A percentile compares a stretch with the other conserved stretches of the same genome.
Evolutionary conservation across 2,888 invertebrate species (phyloP).

Genomic region (Leptarthrus brevirostris): DNA sequence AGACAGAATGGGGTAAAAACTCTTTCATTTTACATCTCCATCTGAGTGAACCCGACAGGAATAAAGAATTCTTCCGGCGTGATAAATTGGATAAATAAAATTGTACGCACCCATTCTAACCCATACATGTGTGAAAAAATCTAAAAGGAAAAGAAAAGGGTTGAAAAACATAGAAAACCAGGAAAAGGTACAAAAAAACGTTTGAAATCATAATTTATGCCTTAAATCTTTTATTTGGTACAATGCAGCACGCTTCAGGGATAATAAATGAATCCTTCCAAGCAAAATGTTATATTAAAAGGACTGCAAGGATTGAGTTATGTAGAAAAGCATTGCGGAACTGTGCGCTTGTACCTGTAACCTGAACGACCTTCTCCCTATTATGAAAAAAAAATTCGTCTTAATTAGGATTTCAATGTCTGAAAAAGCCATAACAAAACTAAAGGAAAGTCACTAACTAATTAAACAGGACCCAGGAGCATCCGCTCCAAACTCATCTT

Average conservation of each 20-base stretch:
- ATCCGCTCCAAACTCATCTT: too few species aligned
- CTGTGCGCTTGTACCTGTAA: too few species aligned
- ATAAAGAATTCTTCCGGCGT: slow-evolving; percentile 18
- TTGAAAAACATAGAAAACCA: slow-evolving; percentile 5
- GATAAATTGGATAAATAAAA: slow-evolving; percentile 34
- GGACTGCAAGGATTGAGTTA: not conserved
- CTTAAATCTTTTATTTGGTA: slow-evolving; percentile 15
- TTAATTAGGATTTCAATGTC: not conserved
- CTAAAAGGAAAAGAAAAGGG: slow-evolving; percentile 8
- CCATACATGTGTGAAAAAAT: slow-evolving; percentile 20
- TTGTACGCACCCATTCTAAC: slow-evolving; percentile 10
- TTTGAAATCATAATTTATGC: slow-evolving; percentile 36
- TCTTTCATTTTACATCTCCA: slow-evolving; percentile 17
- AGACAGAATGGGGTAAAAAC: not conserved
- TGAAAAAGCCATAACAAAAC: not conserved
- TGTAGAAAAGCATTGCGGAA: too few species aligned
- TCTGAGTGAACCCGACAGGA: slow-evolving; percentile 11
- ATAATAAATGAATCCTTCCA: not conserved
- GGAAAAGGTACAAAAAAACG: not conserved
- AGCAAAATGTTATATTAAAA: slow-evolving; percentile 24
- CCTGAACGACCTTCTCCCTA: too few species aligned
- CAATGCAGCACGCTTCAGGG: not conserved
- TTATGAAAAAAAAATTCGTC: slow-evolving; percentile 2
- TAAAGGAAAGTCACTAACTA: not conserved
- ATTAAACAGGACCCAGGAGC: slow-evolving; percentile 17